Evolutionary conservation across 2,797 vertebrate species (phyloP), one percentile per base, ranked within the genome.

Genomic region (Artibeus jamaicensis): DNA sequence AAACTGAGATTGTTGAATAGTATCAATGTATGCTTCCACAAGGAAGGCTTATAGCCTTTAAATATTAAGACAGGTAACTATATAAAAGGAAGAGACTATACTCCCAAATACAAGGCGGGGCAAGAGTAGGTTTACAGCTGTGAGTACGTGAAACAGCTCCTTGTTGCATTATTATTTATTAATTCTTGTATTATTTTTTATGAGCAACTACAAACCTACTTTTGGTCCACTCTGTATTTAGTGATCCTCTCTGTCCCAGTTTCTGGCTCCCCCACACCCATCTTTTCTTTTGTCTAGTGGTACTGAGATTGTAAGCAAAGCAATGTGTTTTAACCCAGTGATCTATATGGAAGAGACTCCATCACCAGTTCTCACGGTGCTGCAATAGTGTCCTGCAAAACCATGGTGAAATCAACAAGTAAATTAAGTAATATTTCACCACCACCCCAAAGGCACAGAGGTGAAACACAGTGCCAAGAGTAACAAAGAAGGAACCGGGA

Each of bases 1-100:
- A 87, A 83, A 46, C 67, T 59, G 78, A 37, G 62, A 78, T 86
- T 78, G 79, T 9, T 14, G 89, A 95, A 95, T 48, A 89, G 22
- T 92, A 94, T 93, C 90, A 65, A 78, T 76, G 89, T 81, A 73
- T 94, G 91, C 89, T 94, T 94, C 93, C 48, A 81, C 67, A 90
- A 77, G 71, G 92, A 87, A 11, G 65, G 67, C 34, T 59, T 10
- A 67, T 11, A 88, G 22, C 83, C n/a, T 55, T 89, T 89, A 85
- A 96, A 95, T 50, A 92, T 92, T 59, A 94, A 95, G 96, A 87
- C 89, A 78, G 21, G 55, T 10, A 70, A 68, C 42, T 29, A 26
- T 39, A 71, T 57, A 70, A 67, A 68, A 67, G 76, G 39, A 42
- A 42, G 78, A 74, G 57, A n/a, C n/a, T 91, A 50, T 62, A 70